Evolutionary conservation across 2,888 invertebrate genomes (phyloP).

Genomic region (Phyto melanocephala): DNA sequence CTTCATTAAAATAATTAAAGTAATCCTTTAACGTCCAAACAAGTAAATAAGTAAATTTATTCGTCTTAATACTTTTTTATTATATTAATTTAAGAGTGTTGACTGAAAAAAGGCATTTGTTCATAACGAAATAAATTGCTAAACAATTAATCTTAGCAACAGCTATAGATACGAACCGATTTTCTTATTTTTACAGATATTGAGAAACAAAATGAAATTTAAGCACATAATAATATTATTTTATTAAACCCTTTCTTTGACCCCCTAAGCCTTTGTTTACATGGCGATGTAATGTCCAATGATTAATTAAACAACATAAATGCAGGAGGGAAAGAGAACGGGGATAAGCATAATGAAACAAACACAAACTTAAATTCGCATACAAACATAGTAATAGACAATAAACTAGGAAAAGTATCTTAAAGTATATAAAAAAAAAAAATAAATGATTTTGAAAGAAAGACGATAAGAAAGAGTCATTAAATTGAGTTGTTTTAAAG

Average conservation of each 20-base stretch:
- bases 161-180: neutral
- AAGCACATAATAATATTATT: no score
- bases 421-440: neutral
- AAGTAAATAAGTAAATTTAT: no score
- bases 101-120: neutral
- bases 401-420: neutral
- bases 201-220: no score
- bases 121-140: neutral
- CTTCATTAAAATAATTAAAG: no score
- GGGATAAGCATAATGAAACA: neutral
- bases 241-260: neutral
- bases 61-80: neutral
- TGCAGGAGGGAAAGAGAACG: neutral
- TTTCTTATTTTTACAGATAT: no score
- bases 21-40: no score
- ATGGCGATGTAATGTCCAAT: neutral
- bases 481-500: neutral
- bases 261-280: neutral
- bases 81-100: neutral
- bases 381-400: neutral
- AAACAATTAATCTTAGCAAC: slow-evolving; percentile 7
- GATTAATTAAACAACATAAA: slow-evolving; percentile 35
- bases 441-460: neutral
- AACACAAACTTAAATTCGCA: neutral
- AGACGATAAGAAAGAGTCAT: neutral